Evolutionary conservation across 1,140 invertebrate species (phyloP), one percentile per base, ranked within the genome.

Genomic region (Drosophila littoralis): DNA sequence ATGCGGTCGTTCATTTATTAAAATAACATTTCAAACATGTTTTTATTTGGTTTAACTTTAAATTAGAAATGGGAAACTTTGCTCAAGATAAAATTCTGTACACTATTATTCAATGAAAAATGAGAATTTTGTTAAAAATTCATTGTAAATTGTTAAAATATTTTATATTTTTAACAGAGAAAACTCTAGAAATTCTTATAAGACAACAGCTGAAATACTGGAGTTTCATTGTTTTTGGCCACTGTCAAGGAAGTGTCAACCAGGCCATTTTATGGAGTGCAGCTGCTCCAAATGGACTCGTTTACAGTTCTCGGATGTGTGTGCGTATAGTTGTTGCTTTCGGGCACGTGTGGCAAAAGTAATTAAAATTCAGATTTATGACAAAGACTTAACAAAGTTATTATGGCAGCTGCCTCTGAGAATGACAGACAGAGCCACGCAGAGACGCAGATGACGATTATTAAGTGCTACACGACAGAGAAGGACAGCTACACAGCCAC

Each of bases 341-440:
- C 36, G 55, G 45, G 71, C 17, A 33, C 6, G 35, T 48, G 61
- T 55, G 61, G 48, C 65, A 55, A 17, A 68, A 73, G 79, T 83
- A 83, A 86, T 86, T 86, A 88, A 88, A 79, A 88, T 77, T 71
- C 50, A 83, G 74, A 83, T 88, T 86, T 83, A 86, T 72, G 83
- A 82, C 72, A 72, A 69, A 75, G 63, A 79, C 83, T 82, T 88
- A 88, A 74, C 72, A 71, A 61, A 57, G 66, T 77, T 79, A 82
- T 83, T 77, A 79, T 79, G 71, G 73, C 71, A 86, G 67, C 63
- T 68, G 57, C 12, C 71, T 66, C 71, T 66, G 64, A 63, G 55
- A 74, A 55, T 70, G 73, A 74, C 69, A 78, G 70, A 54, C 33
- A 69, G 65, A 55, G 55, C 42, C 50, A 28, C 32, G 22, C 40